Evolutionary conservation across 2,113 vertebrate species (phyloP).

Genomic region (Merops nubicus): DNA sequence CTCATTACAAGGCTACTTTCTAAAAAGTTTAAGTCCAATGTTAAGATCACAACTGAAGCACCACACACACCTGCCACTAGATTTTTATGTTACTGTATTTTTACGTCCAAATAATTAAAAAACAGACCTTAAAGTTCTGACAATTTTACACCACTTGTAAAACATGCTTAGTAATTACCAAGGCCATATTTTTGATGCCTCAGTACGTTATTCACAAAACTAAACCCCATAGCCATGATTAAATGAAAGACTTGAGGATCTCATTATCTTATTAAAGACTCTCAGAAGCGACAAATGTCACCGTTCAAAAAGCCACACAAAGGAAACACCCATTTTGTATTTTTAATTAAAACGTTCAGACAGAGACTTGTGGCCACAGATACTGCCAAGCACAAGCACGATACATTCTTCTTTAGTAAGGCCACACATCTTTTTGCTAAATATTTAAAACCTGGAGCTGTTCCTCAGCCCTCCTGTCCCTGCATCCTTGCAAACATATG

Average conservation of each 20-base stretch:
- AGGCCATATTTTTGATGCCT: background rate
- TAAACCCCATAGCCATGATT: background rate
- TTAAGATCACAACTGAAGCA: background rate
- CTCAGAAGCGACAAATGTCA: background rate
- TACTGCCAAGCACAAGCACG: background rate
- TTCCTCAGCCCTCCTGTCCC: background rate
- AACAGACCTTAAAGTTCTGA: background rate
- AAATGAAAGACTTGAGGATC: slow-evolving; percentile 5
- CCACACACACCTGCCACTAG: background rate
- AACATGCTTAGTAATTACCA: background rate
- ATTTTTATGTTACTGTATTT: background rate
- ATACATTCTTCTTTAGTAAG: background rate
- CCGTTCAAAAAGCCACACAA: background rate
- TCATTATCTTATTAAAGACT: slow-evolving; percentile 43
- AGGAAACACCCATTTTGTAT: background rate
- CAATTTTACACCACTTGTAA: background rate
- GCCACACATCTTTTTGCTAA: background rate
- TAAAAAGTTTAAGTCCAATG: background rate
- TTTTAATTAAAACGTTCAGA: slow-evolving; percentile 43
- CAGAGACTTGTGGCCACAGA: background rate
- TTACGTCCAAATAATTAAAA: background rate
- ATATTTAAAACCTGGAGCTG: background rate
- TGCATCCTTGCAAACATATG: slow-evolving; percentile 60
- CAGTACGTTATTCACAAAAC: background rate
- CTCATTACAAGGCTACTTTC: background rate